Conservation (phyloP, 2,888 invertebrate genomes). For the Plutella xylostella region DNA sequence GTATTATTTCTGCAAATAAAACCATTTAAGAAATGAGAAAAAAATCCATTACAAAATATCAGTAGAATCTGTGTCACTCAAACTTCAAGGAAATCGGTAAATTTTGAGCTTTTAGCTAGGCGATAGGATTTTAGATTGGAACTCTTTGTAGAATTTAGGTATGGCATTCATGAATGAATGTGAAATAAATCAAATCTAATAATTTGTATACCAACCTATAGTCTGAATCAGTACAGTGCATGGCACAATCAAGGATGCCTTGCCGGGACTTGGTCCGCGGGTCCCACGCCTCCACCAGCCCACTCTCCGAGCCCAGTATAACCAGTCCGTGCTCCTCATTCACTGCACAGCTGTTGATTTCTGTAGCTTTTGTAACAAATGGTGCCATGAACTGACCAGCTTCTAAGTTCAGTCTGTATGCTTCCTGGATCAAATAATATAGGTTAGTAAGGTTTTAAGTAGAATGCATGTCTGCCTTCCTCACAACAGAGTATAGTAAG, state of each 20-base stretch:
- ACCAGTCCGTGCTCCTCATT: constrained; percentile 92
- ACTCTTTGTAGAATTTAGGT: no score
- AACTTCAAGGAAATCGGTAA: no score
- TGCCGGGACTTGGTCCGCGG: constrained; percentile 83
- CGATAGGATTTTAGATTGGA: no score
- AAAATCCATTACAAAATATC: no score
- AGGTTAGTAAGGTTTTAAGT: no score
- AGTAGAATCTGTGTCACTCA: no score
- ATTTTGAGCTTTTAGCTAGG: no score
- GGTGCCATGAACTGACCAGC: constrained; percentile 94
- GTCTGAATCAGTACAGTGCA: constrained; percentile 67
- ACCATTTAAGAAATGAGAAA: constrained; percentile 8
- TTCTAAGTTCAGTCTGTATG: constrained; percentile 95
- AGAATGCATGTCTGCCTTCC: no score
- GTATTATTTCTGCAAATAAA: constrained; percentile 66
- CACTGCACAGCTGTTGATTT: constrained; percentile 86
- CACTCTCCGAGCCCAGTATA: constrained; percentile 88
- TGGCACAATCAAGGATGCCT: constrained; percentile 86
- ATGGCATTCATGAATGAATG: no score
- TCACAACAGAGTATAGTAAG: no score
- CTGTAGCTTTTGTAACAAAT: constrained; percentile 78
- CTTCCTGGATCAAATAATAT: constrained; percentile 78
- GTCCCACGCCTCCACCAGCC: constrained; percentile 97
- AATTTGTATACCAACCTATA: constrained; percentile 45
- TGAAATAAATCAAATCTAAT: no score